These are phyloP conservation scores for Panurus biarmicus DNA, from an alignment of 2,113 vertebrate species.

Conservation along the genomic window DNA sequence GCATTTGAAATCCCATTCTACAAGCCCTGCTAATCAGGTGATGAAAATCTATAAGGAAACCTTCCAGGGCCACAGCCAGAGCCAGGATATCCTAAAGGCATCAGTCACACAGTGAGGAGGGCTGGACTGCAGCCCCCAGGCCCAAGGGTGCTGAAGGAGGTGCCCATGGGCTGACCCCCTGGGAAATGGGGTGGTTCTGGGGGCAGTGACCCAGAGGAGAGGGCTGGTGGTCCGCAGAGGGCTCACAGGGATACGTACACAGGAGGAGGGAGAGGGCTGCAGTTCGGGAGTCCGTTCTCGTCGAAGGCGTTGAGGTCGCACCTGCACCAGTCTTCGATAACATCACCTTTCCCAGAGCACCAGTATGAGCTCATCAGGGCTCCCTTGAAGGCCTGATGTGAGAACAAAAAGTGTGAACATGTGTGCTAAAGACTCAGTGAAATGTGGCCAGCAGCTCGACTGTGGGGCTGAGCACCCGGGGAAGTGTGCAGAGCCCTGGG, in stretches of 20 bases:
- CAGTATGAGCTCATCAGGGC: slow-evolving; percentile 98
- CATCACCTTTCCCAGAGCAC: slow-evolving; percentile 97
- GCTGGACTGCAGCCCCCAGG: background rate
- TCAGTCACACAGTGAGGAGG: background rate
- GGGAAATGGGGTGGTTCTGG: background rate
- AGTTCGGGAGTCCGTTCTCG: slow-evolving; percentile 91
- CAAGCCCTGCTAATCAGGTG: slow-evolving; percentile 50
- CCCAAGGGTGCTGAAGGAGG: background rate
- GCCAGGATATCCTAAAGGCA: slow-evolving; percentile 50
- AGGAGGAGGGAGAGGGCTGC: slow-evolving; percentile 89
- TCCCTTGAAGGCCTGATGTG: slow-evolving; percentile 84
- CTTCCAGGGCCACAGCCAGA: slow-evolving; percentile 25
- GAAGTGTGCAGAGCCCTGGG: accelerated
- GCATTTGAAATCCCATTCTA: slow-evolving; percentile 55
- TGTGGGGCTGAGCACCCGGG: accelerated
- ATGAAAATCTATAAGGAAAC: slow-evolving; percentile 52
- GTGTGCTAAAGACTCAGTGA: background rate
- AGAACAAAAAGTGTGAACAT: slow-evolving; percentile 2
- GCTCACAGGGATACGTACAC: slow-evolving; percentile 73
- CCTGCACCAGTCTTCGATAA: slow-evolving; percentile 98
- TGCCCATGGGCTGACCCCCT: background rate
- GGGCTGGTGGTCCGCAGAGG: background rate
- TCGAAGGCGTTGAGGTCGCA: slow-evolving; percentile 96
- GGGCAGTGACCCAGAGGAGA: background rate
- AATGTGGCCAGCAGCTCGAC: background rate